phyloP scores from a whole-genome alignment of 2,888 invertebrate genomes.

The Cerceris rybyensis region DNA sequence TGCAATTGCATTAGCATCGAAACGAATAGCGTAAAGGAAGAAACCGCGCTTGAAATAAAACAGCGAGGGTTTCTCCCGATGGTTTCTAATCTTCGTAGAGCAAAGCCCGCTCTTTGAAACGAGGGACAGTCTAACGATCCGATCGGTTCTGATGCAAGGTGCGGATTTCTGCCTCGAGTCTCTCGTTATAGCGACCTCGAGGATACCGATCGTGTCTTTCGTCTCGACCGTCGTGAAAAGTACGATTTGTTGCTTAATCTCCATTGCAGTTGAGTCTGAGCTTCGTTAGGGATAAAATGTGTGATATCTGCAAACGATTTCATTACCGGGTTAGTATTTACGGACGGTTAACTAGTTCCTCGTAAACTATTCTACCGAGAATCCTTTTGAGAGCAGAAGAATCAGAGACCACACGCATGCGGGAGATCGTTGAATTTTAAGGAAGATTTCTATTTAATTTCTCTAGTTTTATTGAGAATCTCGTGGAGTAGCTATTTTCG shows the following conservation, averaged over 20 bases:
- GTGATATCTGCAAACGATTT: neutral
- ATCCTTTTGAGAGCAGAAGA: too few relatives aligned
- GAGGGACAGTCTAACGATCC: slow-evolving; percentile 6
- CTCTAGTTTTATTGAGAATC: neutral
- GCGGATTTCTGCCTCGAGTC: slow-evolving; percentile 4
- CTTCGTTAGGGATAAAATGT: neutral
- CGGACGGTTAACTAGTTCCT: too few relatives aligned
- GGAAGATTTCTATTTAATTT: neutral
- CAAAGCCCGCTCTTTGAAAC: neutral
- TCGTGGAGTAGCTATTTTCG: neutral
- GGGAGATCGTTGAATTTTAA: neutral
- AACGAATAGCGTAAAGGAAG: neutral
- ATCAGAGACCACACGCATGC: neutral
- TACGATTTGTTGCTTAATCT: neutral
- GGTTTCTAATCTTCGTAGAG: too few relatives aligned
- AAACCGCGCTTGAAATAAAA: neutral
- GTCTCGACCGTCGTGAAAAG: neutral
- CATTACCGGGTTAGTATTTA: too few relatives aligned
- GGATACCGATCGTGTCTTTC: slow-evolving; percentile 17
- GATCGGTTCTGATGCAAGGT: slow-evolving; percentile 12
- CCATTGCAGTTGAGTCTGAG: neutral
- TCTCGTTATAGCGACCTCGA: slow-evolving; percentile 7
- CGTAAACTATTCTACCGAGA: too few relatives aligned
- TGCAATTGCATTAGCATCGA: neutral
- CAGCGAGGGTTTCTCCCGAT: too few relatives aligned